phyloP scores from a whole-genome alignment of 1,140 invertebrate genomes.

The Sitodiplosis mosellana region DNA sequence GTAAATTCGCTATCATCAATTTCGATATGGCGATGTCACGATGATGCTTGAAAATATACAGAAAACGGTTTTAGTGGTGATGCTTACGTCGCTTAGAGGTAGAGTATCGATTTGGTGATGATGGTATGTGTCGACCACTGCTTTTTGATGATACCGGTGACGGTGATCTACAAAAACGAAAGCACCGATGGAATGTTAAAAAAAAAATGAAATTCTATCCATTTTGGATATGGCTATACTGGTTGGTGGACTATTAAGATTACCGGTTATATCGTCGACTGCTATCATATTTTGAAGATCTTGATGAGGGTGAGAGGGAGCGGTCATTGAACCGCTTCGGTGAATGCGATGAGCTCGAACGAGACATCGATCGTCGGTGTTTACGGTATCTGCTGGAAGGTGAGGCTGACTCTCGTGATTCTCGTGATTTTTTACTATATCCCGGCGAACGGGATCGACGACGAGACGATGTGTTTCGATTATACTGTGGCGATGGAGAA shows the following conservation, averaged over 20 bases:
- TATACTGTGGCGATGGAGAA: constrained; percentile 4
- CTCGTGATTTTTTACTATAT: constrained; percentile 4
- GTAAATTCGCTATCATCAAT: no score
- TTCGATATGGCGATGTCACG: no score
- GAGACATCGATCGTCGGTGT: constrained; percentile 14
- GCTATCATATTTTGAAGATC: constrained; percentile 10
- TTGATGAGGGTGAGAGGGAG: constrained; percentile 4
- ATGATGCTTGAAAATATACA: constrained; percentile 1
- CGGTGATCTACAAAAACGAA: background rate
- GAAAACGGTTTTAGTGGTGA: background rate
- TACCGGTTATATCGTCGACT: constrained; percentile 4
- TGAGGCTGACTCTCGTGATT: constrained; percentile 1
- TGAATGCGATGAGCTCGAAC: constrained; percentile 17
- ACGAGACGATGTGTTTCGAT: constrained; percentile 8
- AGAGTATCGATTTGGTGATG: constrained; percentile 6
- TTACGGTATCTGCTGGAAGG: constrained; percentile 10
- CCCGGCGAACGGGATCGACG: constrained; percentile 10
- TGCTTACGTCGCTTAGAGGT: background rate
- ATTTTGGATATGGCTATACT: no score
- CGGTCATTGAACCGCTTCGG: constrained; percentile 17
- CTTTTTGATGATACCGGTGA: background rate
- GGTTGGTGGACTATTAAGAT: background rate
- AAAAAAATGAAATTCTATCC: background rate
- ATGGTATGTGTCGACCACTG: background rate
- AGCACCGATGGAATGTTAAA: no score